Evolutionary conservation across 2,888 invertebrate genomes (phyloP), one percentile per base, ranked within the genome.

Genomic region (Amitus sp.): DNA sequence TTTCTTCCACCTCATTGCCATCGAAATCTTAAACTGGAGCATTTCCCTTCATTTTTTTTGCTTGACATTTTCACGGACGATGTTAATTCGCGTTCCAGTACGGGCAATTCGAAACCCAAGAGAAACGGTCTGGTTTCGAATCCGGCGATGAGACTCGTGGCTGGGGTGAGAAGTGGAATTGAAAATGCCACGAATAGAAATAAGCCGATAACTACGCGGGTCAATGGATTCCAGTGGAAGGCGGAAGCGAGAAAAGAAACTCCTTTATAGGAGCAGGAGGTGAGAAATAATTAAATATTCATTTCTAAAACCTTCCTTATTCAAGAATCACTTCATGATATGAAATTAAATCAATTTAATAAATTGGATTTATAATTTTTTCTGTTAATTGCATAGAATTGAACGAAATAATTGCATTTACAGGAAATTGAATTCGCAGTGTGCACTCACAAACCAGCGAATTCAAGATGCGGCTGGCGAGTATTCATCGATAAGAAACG

Each of bases 71-170:
- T n/a, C 20, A 43, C 9, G 17, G 42, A 45, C 7, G 19, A 33
- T 27, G 2, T 39, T 18, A n/a, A n/a, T 15, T 48, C 47, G 51
- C 65, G 20, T 73, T 75, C 49, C 64, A 80, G 80, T 60, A 72
- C 74, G 34, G 75, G 76, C 47, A 79, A 79, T 63, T 87, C 88
- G 69, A 91, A 90, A 79, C 87, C 87, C 78, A 93, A 93, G 83
- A 86, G 93, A 57, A 94, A 93, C 75, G 93, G 93, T 1, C 92
- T 93, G 58, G 93, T 93, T 18, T 93, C 93, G 2, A 94, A 94
- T 77, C 94, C 94, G 10, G 94, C 94, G 52, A 88, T 94, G 87
- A 86, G 94, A 69, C 85, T 94, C 61, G 93, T 94, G 1, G 89
- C 89, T 27, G 90, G 90, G 73, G 89, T 91, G 39, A 86, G 90